Evolutionary conservation across 2,113 vertebrate species (phyloP).

Genomic region (Myxocyprinus asiaticus): DNA sequence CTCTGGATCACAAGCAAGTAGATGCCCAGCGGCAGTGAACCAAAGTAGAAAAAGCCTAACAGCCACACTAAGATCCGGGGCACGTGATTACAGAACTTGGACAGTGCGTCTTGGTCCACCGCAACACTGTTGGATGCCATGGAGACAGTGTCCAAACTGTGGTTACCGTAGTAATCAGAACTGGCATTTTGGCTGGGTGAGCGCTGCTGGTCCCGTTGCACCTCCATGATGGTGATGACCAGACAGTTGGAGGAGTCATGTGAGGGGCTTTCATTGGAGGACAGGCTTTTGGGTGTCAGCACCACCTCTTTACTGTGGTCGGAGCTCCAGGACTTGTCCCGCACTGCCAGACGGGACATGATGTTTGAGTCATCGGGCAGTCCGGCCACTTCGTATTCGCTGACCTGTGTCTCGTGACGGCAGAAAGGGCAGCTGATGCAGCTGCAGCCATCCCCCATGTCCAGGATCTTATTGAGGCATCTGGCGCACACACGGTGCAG

Average conservation of each 20-base stretch:
- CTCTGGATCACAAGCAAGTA: slow-evolving; percentile 80
- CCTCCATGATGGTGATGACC: slow-evolving; percentile 80
- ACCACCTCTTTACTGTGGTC: slow-evolving; percentile 73
- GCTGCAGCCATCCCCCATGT: slow-evolving; percentile 60
- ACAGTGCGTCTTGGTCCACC: slow-evolving; percentile 70
- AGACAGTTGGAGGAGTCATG: slow-evolving; percentile 78
- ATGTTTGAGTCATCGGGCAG: slow-evolving; percentile 77
- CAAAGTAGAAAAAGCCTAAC: slow-evolving; percentile 81
- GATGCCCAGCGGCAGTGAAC: slow-evolving; percentile 80
- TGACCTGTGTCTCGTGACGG: slow-evolving; percentile 73
- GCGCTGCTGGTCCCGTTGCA: slow-evolving; percentile 69
- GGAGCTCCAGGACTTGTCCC: slow-evolving; percentile 73
- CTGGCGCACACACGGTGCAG: slow-evolving; percentile 78
- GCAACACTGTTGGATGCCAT: slow-evolving; percentile 66
- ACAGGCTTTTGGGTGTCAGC: slow-evolving; percentile 74
- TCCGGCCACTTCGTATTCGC: slow-evolving; percentile 72
- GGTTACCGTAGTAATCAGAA: slow-evolving; percentile 71
- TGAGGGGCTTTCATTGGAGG: slow-evolving; percentile 69
- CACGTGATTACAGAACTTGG: slow-evolving; percentile 76
- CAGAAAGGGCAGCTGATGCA: slow-evolving; percentile 79
- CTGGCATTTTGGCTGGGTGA: slow-evolving; percentile 66
- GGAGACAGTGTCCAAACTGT: slow-evolving; percentile 72
- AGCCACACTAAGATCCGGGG: slow-evolving; percentile 79
- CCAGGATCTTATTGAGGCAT: slow-evolving; percentile 77
- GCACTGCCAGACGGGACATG: slow-evolving; percentile 69